A percentile compares a stretch with the other conserved stretches of the same genome.
Conservation (phyloP, 2,888 invertebrate genomes). For the Stratiomys singularior region DNA sequence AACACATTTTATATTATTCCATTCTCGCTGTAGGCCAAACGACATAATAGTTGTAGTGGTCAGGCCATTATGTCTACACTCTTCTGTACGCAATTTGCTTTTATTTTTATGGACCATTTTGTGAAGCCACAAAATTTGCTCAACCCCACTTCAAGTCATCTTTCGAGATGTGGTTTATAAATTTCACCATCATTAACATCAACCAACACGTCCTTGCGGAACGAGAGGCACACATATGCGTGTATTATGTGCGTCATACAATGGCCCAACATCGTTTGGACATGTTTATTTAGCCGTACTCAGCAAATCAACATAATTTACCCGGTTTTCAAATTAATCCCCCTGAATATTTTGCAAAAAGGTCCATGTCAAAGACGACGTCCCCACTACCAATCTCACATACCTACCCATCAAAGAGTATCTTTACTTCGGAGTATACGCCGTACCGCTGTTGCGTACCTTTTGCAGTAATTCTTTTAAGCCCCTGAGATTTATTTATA, state of each 20-base stretch:
- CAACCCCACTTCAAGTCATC: background rate
- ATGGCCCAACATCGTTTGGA: background rate
- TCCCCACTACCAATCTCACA: too few relatives aligned
- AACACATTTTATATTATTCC: conserved; percentile 6
- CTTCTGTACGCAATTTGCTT: background rate
- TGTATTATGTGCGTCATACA: background rate
- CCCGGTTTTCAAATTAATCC: background rate
- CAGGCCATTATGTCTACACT: conserved; percentile 5
- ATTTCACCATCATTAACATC: conserved; percentile 28
- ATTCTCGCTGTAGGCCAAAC: background rate
- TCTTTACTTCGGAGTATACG: too few relatives aligned
- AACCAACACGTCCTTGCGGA: background rate
- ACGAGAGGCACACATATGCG: too few relatives aligned
- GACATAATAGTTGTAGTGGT: conserved; percentile 1
- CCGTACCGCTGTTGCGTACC: too few relatives aligned
- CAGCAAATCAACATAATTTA: background rate
- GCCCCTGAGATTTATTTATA: too few relatives aligned
- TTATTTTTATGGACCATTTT: conserved; percentile 20
- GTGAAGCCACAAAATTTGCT: conserved; percentile 22
- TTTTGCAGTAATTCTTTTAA: too few relatives aligned
- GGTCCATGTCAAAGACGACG: too few relatives aligned
- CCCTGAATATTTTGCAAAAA: too few relatives aligned
- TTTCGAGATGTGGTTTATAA: background rate
- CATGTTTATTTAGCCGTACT: background rate
- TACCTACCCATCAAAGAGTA: too few relatives aligned